Percentiles rank a stretch among this genome's conserved stretches.
These are phyloP conservation scores for Pedetes capensis DNA, from an alignment of 2,113 vertebrate genomes.

Conservation along the genomic window DNA sequence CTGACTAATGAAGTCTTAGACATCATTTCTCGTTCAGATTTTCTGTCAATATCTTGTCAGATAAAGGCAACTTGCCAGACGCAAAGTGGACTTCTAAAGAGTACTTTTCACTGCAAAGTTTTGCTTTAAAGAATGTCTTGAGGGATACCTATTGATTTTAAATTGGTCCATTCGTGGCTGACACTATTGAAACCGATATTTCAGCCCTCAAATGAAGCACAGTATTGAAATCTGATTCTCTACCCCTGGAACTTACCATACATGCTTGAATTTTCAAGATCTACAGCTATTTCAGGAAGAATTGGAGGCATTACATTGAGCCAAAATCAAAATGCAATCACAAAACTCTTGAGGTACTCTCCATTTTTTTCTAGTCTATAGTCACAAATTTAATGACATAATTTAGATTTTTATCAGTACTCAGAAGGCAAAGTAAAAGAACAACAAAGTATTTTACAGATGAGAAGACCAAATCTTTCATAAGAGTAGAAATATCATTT, in stretches of 20 bases:
- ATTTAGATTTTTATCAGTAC: background rate
- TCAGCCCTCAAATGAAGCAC: background rate
- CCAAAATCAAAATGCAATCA: background rate
- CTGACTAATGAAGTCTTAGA: conserved; percentile 30
- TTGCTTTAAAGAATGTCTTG: background rate
- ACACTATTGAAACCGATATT: background rate
- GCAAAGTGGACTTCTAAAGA: background rate
- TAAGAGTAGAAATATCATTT: background rate
- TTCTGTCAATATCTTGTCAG: conserved; percentile 14
- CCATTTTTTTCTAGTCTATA: background rate
- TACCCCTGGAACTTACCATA: background rate
- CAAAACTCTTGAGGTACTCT: background rate
- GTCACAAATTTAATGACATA: background rate
- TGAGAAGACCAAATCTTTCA: background rate
- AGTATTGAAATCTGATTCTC: background rate
- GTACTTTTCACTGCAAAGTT: background rate
- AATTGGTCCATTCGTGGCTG: background rate
- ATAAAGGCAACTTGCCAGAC: background rate
- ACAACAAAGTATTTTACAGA: background rate
- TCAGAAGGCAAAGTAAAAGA: background rate
- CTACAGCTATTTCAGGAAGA: background rate
- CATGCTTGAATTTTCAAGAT: background rate
- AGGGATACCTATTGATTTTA: background rate
- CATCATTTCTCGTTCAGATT: conserved; percentile 35
- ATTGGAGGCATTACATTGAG: background rate